These are phyloP conservation scores for Bembecia ichneumoniformis DNA, from an alignment of 2,888 invertebrate species.

Conservation along the genomic window DNA sequence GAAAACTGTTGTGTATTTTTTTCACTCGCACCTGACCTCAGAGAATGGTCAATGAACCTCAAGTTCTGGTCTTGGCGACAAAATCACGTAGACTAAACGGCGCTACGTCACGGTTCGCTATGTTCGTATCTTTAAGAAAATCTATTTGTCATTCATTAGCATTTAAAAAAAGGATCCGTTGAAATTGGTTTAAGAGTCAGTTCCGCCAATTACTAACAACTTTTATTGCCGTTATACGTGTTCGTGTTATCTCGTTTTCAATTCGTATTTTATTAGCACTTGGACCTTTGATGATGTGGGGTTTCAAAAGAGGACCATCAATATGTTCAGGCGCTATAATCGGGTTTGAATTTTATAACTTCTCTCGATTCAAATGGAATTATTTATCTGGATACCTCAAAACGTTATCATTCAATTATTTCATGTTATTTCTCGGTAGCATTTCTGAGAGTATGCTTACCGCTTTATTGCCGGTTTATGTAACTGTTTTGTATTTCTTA, in stretches of 20 bases:
- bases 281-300: not conserved
- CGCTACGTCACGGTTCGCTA: conserved; percentile 37
- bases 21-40: conserved; percentile 49
- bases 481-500: conserved; percentile 29
- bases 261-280: not conserved
- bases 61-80: conserved; percentile 26
- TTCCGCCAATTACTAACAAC: conserved; percentile 13
- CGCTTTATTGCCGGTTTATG: conserved; percentile 9
- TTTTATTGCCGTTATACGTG: conserved; percentile 5
- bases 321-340: conserved; percentile 11
- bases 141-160: conserved; percentile 17
- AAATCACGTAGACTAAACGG: conserved; percentile 45
- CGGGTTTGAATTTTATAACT: conserved; percentile 10
- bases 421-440: not conserved
- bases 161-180: conserved; percentile 15
- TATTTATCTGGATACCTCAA: not conserved
- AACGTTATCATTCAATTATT: not conserved
- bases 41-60: conserved; percentile 48
- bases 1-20: conserved; percentile 38
- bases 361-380: conserved; percentile 10
- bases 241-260: conserved; percentile 9
- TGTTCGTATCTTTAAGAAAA: conserved; percentile 13
- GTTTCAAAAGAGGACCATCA: conserved; percentile 5
- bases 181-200: conserved; percentile 29
- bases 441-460: not conserved